A percentile compares a stretch with the other conserved stretches of the same genome.
phyloP scores from a whole-genome alignment of 2,888 invertebrate species.

The Acanthococcus lagerstroemiae region DNA sequence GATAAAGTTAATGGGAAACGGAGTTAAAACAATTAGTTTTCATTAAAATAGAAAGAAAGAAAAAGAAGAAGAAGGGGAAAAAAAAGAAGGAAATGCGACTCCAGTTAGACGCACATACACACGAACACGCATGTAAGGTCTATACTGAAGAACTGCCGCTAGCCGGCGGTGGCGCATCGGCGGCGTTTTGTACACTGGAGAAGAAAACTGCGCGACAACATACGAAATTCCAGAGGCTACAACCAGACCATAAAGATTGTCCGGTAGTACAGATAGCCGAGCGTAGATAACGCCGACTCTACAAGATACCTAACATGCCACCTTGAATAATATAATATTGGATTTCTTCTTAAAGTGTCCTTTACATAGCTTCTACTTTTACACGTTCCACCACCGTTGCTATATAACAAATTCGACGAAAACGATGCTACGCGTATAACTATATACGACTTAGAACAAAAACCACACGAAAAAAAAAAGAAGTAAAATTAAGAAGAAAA shows the following conservation, averaged over 20 bases:
- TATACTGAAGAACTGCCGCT: background rate
- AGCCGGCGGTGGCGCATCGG: conserved; percentile 20
- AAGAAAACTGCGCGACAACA: conserved; percentile 12
- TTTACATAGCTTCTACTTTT: conserved; percentile 31
- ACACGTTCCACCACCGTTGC: conserved; percentile 17
- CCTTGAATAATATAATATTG: conserved; percentile 29
- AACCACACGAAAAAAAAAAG: conserved; percentile 2
- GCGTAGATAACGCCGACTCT: conserved; percentile 28
- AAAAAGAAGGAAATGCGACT: conserved; percentile 8
- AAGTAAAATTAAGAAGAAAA: background rate
- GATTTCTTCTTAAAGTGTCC: conserved; percentile 27
- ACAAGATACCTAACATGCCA: conserved; percentile 31
- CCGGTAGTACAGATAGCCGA: conserved; percentile 29
- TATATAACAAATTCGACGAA: conserved; percentile 28
- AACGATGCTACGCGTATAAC: conserved; percentile 10
- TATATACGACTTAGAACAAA: conserved; percentile 18
- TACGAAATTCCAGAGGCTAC: conserved; percentile 28
- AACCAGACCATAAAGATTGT: conserved; percentile 31
- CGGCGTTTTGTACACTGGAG: conserved; percentile 13
- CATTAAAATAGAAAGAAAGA: conserved; percentile 19
- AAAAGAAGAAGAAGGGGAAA: background rate
- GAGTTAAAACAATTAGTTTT: conserved; percentile 27
- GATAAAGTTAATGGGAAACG: conserved; percentile 23
- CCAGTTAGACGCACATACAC: background rate
- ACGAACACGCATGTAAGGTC: background rate